These are phyloP conservation scores for Imbricaverruca yamaguchii DNA, from an alignment of 2,888 invertebrate genomes.

Conservation along the genomic window DNA sequence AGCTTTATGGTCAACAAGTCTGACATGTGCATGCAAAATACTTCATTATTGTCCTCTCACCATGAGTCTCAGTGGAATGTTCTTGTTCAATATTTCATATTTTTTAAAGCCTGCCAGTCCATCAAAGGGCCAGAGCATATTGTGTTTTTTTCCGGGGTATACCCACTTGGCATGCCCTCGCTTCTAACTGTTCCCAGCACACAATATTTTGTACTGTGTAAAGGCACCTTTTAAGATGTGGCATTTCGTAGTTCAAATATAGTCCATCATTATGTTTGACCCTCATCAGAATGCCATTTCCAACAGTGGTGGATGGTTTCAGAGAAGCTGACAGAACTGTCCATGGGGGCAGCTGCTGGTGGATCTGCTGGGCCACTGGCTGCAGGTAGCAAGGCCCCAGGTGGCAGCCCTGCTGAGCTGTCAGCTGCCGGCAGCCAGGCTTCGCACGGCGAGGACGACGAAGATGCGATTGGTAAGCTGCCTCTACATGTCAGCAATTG, in stretches of 20 bases:
- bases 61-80: background rate
- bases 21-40: too few species aligned
- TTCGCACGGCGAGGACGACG: background rate
- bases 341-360: background rate
- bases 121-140: too few species aligned
- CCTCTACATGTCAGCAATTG: too few species aligned
- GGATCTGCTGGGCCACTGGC: background rate
- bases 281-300: too few species aligned
- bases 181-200: too few species aligned
- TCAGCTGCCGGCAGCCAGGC: background rate
- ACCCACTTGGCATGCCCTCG: too few species aligned
- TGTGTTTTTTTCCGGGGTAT: too few species aligned
- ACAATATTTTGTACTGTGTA: background rate
- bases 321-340: background rate
- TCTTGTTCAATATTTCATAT: too few species aligned
- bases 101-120: too few species aligned
- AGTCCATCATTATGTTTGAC: background rate
- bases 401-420: background rate
- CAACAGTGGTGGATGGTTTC: background rate
- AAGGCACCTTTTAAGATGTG: background rate
- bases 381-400: background rate
- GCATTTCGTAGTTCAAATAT: background rate
- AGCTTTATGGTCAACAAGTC: too few species aligned
- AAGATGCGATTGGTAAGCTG: background rate
- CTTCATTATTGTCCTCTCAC: background rate